Percentiles rank a stretch among this genome's conserved stretches.
Conservation (phyloP, 2,113 vertebrate species). For the Craseonycteris thonglongyai region DNA sequence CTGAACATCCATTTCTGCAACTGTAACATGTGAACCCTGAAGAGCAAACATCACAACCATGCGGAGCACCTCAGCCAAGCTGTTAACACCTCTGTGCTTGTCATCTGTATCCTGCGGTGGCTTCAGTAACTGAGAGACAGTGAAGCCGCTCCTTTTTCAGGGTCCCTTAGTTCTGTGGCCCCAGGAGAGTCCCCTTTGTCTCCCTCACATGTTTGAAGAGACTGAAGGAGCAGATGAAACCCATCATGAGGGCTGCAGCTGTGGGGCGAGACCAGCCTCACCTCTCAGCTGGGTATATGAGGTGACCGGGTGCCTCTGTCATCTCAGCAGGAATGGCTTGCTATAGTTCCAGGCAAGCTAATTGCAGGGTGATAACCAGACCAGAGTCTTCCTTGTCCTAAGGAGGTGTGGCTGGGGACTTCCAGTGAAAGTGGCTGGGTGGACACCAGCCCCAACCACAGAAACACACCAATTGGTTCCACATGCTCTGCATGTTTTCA, state of each 20-base stretch:
- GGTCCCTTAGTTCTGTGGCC: not conserved
- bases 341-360: not conserved
- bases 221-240: not conserved
- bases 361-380: not conserved
- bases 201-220: not conserved
- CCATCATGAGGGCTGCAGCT: not conserved
- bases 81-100: not conserved
- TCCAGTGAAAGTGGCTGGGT: not conserved
- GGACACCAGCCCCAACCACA: not conserved
- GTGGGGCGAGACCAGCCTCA: not conserved
- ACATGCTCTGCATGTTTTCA: not conserved
- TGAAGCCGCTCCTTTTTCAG: too few relatives aligned
- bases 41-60: not conserved
- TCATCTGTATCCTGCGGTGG: not conserved
- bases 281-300: not conserved
- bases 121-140: not conserved
- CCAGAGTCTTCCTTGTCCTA: not conserved
- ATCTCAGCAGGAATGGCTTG: not conserved
- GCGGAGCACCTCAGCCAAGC: not conserved
- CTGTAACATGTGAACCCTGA: not conserved
- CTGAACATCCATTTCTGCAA: not conserved
- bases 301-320: not conserved
- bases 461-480: conserved; percentile 7
- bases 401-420: not conserved
- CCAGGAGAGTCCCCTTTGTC: not conserved